Percentiles rank a stretch among this genome's conserved stretches.
Evolutionary conservation across 2,113 vertebrate genomes (phyloP).

Genomic region (Rhynchomys soricoides): DNA sequence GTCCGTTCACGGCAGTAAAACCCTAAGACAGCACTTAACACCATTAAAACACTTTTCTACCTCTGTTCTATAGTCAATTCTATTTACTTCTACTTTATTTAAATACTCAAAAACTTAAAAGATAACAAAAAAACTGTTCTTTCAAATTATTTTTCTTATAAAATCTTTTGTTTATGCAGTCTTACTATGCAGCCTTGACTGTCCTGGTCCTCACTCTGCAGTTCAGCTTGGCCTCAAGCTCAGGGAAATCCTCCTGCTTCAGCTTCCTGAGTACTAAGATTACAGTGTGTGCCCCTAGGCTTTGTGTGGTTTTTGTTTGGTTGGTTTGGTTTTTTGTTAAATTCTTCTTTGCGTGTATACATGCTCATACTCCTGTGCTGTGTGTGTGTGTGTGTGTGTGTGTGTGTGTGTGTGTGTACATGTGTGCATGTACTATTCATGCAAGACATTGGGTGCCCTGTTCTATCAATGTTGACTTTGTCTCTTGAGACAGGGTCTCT

Average conservation of each 20-base stretch:
- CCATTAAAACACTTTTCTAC: background rate
- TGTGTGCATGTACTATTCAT: background rate
- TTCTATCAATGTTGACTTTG: background rate
- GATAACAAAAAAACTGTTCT: background rate
- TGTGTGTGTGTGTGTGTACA: too few species aligned
- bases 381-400: background rate
- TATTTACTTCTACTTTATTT: slow-evolving; percentile 27
- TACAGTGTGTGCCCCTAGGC: background rate
- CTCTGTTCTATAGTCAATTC: background rate
- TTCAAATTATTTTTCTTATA: background rate
- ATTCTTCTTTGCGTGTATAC: background rate
- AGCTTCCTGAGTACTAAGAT: background rate
- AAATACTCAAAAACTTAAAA: background rate
- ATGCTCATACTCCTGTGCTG: background rate
- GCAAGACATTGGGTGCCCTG: background rate
- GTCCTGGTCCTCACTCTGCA: background rate
- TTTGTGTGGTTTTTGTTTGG: background rate
- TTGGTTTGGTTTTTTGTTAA: background rate
- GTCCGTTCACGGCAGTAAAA: too few species aligned
- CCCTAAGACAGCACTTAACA: background rate
- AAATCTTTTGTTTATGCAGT: background rate
- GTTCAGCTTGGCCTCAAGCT: background rate
- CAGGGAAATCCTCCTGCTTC: background rate
- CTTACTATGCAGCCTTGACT: background rate
- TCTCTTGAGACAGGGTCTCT: background rate